Evolutionary conservation across 1,140 invertebrate species (phyloP).

Genomic region (Zaprionus gabonicus): DNA sequence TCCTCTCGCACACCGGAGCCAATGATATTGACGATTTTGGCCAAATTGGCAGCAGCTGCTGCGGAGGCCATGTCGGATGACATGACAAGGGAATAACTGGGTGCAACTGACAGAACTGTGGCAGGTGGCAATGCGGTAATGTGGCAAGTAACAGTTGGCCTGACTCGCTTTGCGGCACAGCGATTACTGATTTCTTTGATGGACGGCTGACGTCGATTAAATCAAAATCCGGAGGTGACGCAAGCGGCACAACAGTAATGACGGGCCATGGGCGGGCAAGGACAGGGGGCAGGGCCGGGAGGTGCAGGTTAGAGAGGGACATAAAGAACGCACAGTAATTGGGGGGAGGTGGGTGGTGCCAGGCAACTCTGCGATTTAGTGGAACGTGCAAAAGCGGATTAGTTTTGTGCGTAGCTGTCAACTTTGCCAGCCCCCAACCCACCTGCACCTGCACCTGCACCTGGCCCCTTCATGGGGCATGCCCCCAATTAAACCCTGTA

Average conservation of each 20-base stretch:
- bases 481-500: conserved; percentile 20
- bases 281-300: not conserved
- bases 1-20: conserved; percentile 59
- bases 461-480: not conserved
- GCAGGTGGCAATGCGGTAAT: not conserved
- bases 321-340: not conserved
- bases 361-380: conserved; percentile 61
- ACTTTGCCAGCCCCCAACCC: conserved; percentile 36
- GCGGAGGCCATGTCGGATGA: conserved; percentile 4
- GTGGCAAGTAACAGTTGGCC: conserved; percentile 8
- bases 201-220: conserved; percentile 62
- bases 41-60: conserved; percentile 48
- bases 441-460: not conserved
- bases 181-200: conserved; percentile 68
- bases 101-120: not conserved
- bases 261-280: not conserved
- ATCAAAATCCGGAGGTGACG: conserved; percentile 69
- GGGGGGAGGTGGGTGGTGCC: not conserved
- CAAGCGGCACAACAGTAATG: not conserved
- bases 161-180: conserved; percentile 40
- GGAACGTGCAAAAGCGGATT: conserved; percentile 71
- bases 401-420: conserved; percentile 77
- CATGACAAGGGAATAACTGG: not conserved
- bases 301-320: not conserved
- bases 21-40: conserved; percentile 76